A percentile compares a stretch with the other conserved stretches of the same genome.
phyloP scores from a whole-genome alignment of 2,888 invertebrate genomes.

The Celastrina argiolus region DNA sequence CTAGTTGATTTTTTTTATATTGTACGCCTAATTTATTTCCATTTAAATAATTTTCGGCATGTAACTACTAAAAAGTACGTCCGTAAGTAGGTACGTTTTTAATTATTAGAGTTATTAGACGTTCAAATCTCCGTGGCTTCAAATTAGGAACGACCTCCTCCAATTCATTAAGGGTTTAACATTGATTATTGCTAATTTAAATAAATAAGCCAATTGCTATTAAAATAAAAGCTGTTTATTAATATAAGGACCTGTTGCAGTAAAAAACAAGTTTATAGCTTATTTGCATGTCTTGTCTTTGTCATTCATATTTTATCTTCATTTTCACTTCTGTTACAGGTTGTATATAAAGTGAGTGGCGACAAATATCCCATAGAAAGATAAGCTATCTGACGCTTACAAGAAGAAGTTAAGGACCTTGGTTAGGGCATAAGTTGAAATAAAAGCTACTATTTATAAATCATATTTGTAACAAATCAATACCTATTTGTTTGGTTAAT shows the following conservation, averaged over 20 bases:
- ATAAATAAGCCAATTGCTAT: neutral
- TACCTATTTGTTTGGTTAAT: neutral
- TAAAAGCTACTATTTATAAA: slow-evolving; percentile 11
- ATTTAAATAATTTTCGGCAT: neutral
- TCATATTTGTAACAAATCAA: neutral
- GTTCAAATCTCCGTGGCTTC: neutral
- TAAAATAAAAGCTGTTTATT: neutral
- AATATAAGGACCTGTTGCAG: too few species aligned
- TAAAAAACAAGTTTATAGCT: too few species aligned
- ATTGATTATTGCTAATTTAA: neutral
- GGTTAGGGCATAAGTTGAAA: too few species aligned
- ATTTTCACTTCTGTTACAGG: too few species aligned
- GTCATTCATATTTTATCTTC: too few species aligned
- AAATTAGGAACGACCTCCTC: neutral
- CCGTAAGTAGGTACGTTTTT: too few species aligned
- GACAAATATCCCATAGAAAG: too few species aligned
- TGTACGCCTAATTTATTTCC: neutral
- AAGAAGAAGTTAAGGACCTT: too few species aligned
- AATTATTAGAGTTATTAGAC: neutral
- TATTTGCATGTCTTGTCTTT: too few species aligned
- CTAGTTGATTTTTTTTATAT: too few species aligned
- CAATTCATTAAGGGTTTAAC: neutral
- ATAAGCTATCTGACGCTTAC: too few species aligned
- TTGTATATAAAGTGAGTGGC: too few species aligned
- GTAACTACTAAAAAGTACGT: neutral